Conservation (phyloP, 2,113 vertebrate species). For the Aplodontia rufa region DNA sequence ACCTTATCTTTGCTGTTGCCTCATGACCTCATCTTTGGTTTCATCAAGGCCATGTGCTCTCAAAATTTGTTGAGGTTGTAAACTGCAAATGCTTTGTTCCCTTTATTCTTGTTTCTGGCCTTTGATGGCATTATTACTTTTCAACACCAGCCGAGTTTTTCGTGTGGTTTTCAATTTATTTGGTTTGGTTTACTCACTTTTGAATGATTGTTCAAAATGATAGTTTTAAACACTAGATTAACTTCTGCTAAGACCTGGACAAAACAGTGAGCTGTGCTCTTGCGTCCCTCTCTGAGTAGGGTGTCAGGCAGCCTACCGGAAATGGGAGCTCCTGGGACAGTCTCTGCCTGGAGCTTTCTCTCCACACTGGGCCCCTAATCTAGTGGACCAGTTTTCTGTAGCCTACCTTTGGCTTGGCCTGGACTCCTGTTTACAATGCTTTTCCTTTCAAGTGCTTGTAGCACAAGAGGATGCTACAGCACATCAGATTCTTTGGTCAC, state of each 20-base stretch:
- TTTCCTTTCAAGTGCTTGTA: neutral
- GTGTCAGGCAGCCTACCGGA: neutral
- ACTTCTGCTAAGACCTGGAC: neutral
- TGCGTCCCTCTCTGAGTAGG: accelerated
- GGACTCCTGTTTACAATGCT: too few relatives aligned
- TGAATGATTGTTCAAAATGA: neutral
- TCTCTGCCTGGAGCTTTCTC: neutral
- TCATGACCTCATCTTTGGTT: neutral
- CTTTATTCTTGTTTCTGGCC: neutral
- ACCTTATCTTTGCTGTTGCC: neutral
- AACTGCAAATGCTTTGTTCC: neutral
- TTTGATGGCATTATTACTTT: neutral
- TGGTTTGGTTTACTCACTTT: neutral
- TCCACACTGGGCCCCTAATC: too few relatives aligned
- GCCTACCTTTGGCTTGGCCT: neutral
- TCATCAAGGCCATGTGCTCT: neutral
- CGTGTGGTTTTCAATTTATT: neutral
- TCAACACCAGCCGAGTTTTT: neutral
- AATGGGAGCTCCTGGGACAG: neutral
- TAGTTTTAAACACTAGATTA: neutral
- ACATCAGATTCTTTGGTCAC: neutral
- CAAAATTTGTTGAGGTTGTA: neutral
- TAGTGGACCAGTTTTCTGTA: neutral
- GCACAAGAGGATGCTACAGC: accelerated
- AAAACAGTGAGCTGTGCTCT: neutral